Evolutionary conservation across 2,113 vertebrate genomes (phyloP).

Genomic region (Anarrhichthys ocellatus): DNA sequence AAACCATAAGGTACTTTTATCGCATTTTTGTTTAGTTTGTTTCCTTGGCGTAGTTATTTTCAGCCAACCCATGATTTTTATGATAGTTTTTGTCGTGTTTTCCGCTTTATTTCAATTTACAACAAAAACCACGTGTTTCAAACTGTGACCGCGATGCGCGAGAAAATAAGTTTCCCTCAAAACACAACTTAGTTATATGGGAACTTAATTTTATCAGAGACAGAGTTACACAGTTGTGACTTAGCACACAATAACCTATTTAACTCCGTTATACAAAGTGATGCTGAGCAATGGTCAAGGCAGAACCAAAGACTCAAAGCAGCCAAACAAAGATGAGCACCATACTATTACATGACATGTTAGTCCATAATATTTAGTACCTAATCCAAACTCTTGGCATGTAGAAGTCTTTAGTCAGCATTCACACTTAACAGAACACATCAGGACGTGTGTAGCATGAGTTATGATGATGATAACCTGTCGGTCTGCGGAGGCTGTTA

Average conservation of each 20-base stretch:
- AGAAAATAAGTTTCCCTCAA: too few species aligned
- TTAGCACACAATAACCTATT: not conserved
- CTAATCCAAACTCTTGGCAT: not conserved
- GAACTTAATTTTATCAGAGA: not conserved
- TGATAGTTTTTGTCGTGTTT: not conserved
- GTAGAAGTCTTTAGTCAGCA: not conserved
- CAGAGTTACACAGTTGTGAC: too few species aligned
- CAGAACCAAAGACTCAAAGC: not conserved
- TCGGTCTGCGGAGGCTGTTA: constrained; percentile 10
- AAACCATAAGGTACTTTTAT: not conserved
- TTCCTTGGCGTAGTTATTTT: too few species aligned
- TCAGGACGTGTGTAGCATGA: not conserved
- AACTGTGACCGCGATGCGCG: not conserved
- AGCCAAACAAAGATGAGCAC: not conserved
- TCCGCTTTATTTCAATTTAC: not conserved
- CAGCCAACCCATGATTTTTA: not conserved
- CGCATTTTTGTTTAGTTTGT: too few species aligned
- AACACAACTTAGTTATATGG: not conserved
- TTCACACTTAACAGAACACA: not conserved
- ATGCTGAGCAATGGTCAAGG: not conserved
- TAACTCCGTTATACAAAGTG: too few species aligned
- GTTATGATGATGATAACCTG: not conserved
- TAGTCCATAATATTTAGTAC: not conserved
- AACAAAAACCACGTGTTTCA: not conserved
- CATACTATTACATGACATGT: not conserved